These are phyloP conservation scores for Nematopogon swammerdamellus DNA, from an alignment of 2,888 invertebrate species.

Conservation along the genomic window DNA sequence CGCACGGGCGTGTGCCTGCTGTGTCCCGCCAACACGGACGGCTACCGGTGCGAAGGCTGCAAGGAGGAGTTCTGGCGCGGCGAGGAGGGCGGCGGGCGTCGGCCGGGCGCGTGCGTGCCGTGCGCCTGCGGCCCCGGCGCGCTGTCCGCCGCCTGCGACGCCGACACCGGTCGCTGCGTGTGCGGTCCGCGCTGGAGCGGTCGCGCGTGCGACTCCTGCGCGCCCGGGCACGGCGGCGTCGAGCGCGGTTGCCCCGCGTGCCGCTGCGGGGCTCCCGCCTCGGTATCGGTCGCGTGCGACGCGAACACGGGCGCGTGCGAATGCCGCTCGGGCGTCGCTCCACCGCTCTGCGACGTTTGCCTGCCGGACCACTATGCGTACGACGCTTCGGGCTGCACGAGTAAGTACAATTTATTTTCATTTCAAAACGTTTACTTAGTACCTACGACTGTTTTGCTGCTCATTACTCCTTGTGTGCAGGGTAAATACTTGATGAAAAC, in stretches of 20 bases:
- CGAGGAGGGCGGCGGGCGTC: conserved; percentile 59
- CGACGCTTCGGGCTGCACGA: conserved; percentile 60
- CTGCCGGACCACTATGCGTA: conserved; percentile 69
- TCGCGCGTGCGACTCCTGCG: conserved; percentile 67
- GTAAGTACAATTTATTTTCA: conserved; percentile 51
- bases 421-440: neutral
- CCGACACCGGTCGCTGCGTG: conserved; percentile 69
- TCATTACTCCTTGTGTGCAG: too few relatives aligned
- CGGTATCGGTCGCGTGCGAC: conserved; percentile 68
- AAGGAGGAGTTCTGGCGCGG: conserved; percentile 40
- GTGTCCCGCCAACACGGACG: conserved; percentile 66
- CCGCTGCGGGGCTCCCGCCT: conserved; percentile 69
- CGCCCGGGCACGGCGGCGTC: conserved; percentile 45
- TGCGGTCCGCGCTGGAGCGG: conserved; percentile 71
- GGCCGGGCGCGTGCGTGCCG: conserved; percentile 61
- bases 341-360: conserved; percentile 73
- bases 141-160: conserved; percentile 65
- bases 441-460: too few relatives aligned
- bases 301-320: conserved; percentile 72
- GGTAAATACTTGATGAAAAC: too few relatives aligned
- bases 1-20: conserved; percentile 81
- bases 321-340: conserved; percentile 75
- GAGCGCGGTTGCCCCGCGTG: conserved; percentile 78
- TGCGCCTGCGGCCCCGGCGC: conserved; percentile 82
- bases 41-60: conserved; percentile 65